A percentile compares a stretch with the other conserved stretches of the same genome.
phyloP scores from a whole-genome alignment of 2,113 vertebrate species.

The Tragelaphus buxtoni region DNA sequence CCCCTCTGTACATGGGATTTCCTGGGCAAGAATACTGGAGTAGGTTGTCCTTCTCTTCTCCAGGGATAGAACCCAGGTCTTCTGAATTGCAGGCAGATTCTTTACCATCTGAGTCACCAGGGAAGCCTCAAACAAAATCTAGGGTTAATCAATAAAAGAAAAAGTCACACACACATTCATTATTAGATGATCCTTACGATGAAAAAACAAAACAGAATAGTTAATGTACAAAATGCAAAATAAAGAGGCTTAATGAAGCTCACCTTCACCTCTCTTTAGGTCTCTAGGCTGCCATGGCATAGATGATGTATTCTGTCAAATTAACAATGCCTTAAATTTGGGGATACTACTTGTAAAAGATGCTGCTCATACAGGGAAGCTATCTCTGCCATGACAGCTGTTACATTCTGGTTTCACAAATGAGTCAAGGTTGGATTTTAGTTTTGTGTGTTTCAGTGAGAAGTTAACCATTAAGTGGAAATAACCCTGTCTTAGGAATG shows the following conservation, averaged over 20 bases:
- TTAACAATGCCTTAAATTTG: neutral
- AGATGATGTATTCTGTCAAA: neutral
- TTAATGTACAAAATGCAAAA: neutral
- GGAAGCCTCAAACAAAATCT: neutral
- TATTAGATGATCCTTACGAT: neutral
- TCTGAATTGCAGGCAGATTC: neutral
- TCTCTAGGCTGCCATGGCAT: neutral
- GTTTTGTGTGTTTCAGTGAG: neutral
- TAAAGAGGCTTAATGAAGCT: neutral
- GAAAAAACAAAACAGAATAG: neutral
- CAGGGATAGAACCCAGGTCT: neutral
- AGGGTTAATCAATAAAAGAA: neutral
- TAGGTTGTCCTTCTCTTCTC: neutral
- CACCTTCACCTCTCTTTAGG: accelerated
- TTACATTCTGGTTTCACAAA: neutral
- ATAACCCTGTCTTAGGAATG: neutral
- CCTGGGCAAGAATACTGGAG: neutral
- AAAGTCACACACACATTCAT: neutral
- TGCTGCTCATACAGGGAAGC: neutral
- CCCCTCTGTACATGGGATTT: neutral
- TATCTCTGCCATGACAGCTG: neutral
- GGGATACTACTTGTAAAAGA: neutral
- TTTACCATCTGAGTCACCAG: neutral
- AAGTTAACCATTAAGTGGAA: neutral
- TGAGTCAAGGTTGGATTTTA: neutral